Evolutionary conservation across 2,888 invertebrate species (phyloP), one percentile per base, ranked within the genome.

Genomic region (Metellina segmentata): DNA sequence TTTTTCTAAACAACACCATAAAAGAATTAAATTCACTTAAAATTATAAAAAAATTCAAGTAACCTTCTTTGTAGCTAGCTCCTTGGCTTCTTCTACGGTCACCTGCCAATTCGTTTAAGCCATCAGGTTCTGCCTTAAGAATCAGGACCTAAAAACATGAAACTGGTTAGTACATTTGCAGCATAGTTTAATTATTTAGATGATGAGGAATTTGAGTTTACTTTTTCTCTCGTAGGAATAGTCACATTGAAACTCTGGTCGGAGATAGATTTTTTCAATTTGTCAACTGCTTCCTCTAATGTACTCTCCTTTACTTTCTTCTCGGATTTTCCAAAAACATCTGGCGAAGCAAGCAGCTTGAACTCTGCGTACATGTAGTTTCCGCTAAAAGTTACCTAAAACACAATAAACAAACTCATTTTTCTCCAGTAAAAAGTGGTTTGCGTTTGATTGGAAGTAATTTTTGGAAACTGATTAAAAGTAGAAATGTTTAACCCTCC

Each of bases 51-150:
- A 34, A 34, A 34, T 34, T 1, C 34, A 34, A 34, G 13, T 49
- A 61, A 91, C 91, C 91, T 88, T 91, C 83, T 69, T 88, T 88
- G 70, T 91, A 91, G 0, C 9, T 72, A n/a, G 72, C n/a, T 82
- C 61, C 70, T 13, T 74, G 7, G 8, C 2, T 19, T 71, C 8
- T 70, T 74, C 61, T 71, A 1, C 79, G 9, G n/a, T 92, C 92
- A 11, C 92, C 89, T 8, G 89, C 52, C 61, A 92, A 92, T 72
- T 89, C 89, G 69, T 88, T 92, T n/a, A 92, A 34, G 1, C 92
- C 92, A 72, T 89, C 48, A 20, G 77, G 81, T 78, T 81, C 81
- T 11, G 78, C 81, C 61, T 34, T 78, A 11, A 92, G 70, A 51
- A 34, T 20, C 19, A 86, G 49, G 8, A 72, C 11, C 92, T 89